Evolutionary conservation across 2,113 vertebrate genomes (phyloP).

Genomic region (Formicarius rufipectus): DNA sequence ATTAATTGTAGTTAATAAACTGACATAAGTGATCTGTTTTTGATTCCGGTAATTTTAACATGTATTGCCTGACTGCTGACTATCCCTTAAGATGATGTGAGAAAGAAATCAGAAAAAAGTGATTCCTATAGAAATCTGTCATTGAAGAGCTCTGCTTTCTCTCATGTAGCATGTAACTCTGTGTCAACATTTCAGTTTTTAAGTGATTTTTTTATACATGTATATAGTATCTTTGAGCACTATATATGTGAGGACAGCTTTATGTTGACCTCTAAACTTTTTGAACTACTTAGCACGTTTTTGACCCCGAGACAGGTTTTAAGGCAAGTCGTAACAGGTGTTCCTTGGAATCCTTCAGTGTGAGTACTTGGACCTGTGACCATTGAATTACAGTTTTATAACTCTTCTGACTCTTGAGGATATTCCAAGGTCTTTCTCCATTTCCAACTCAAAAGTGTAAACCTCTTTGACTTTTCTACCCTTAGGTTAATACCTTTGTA

Average conservation of each 20-base stretch:
- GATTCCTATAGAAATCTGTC: neutral
- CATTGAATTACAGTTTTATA: neutral
- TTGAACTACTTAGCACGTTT: fast-evolving
- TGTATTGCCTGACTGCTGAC: neutral
- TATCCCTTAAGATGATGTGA: neutral
- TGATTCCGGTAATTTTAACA: neutral
- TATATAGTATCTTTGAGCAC: neutral
- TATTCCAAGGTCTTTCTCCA: neutral
- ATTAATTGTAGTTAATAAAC: neutral
- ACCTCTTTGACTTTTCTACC: neutral
- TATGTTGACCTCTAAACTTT: neutral
- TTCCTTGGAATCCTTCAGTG: neutral
- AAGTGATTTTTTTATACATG: neutral
- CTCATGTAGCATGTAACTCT: neutral
- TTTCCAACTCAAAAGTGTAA: neutral
- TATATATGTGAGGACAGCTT: neutral
- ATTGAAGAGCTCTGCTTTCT: neutral
- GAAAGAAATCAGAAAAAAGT: neutral
- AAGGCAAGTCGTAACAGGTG: neutral
- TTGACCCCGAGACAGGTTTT: neutral
- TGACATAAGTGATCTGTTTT: neutral
- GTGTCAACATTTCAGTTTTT: neutral
- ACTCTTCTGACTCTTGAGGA: neutral
- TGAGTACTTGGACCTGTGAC: neutral
- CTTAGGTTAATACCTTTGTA: neutral